phyloP scores from a whole-genome alignment of 2,797 vertebrate species.

The Aratinga solstitialis region DNA sequence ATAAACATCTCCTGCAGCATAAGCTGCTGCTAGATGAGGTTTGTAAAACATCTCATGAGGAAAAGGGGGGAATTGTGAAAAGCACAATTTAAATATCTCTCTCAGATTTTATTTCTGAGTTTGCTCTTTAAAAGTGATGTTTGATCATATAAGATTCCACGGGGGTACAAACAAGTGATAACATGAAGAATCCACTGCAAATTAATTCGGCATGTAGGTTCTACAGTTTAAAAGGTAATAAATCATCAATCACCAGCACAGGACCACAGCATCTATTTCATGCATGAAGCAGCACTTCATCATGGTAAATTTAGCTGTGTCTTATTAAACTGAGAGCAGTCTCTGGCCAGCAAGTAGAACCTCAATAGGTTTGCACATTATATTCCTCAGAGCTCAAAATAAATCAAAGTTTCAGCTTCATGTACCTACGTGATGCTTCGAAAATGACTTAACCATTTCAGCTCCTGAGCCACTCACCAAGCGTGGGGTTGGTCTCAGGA shows the following conservation, averaged over 20 bases:
- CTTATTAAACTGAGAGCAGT: constrained; percentile 26
- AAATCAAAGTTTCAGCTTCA: constrained; percentile 7
- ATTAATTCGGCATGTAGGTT: background rate
- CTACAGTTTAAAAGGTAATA: background rate
- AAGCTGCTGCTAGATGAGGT: background rate
- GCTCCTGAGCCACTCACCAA: background rate
- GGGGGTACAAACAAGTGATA: background rate
- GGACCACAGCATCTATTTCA: constrained; percentile 7
- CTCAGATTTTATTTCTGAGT: background rate
- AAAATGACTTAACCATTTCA: constrained; percentile 1
- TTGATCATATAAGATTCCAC: background rate
- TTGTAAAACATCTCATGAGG: background rate
- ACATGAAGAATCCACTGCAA: background rate
- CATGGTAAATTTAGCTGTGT: constrained; percentile 19
- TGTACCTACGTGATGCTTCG: background rate
- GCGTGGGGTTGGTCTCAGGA: rapidly evolving
- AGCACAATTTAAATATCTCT: background rate
- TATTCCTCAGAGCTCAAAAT: constrained; percentile 37
- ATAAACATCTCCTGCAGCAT: background rate
- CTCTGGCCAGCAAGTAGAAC: constrained; percentile 16
- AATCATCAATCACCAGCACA: background rate
- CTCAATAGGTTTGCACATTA: constrained; percentile 14
- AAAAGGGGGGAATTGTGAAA: background rate
- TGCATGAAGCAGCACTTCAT: constrained; percentile 14
- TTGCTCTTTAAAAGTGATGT: background rate